Conservation (phyloP, 2,888 invertebrate species). For the Anaspis maculata region DNA sequence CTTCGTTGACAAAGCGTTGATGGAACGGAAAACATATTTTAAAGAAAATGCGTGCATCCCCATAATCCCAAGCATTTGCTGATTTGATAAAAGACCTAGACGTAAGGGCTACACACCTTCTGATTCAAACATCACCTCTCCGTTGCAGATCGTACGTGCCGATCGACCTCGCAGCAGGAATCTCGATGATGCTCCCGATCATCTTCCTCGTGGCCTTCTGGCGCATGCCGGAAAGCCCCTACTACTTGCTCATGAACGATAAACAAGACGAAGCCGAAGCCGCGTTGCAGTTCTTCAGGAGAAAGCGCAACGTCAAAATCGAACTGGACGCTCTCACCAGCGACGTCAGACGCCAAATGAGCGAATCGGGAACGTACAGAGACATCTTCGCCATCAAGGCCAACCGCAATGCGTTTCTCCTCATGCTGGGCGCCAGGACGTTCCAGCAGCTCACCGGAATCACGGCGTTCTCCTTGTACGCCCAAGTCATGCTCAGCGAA, state of each 20-base stretch:
- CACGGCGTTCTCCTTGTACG: constrained; percentile 27
- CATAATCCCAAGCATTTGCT: too few relatives aligned
- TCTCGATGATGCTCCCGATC: constrained; percentile 19
- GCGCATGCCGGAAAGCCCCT: constrained; percentile 34
- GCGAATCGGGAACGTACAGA: constrained; percentile 25
- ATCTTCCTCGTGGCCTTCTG: constrained; percentile 21
- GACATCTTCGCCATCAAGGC: constrained; percentile 27
- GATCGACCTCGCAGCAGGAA: constrained; percentile 16
- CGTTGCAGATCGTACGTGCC: constrained; percentile 21
- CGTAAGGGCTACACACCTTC: too few relatives aligned
- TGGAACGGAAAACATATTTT: too few relatives aligned
- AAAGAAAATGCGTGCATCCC: too few relatives aligned
- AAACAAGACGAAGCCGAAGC: constrained; percentile 22
- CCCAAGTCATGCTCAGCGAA: constrained; percentile 21
- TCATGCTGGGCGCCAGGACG: constrained; percentile 22
- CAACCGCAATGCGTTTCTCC: constrained; percentile 28
- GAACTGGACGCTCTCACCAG: constrained; percentile 23
- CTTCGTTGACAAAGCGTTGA: too few relatives aligned
- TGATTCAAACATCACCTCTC: too few relatives aligned
- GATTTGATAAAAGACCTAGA: too few relatives aligned
- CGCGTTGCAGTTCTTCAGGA: constrained; percentile 24
- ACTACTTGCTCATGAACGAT: constrained; percentile 28
- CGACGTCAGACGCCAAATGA: constrained; percentile 30
- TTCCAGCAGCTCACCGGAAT: constrained; percentile 32
- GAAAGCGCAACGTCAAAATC: constrained; percentile 23